Percentiles rank a stretch among this genome's conserved stretches.
These are phyloP conservation scores for Pachymerium ferrugineum DNA, from an alignment of 2,888 invertebrate species.

Conservation along the genomic window DNA sequence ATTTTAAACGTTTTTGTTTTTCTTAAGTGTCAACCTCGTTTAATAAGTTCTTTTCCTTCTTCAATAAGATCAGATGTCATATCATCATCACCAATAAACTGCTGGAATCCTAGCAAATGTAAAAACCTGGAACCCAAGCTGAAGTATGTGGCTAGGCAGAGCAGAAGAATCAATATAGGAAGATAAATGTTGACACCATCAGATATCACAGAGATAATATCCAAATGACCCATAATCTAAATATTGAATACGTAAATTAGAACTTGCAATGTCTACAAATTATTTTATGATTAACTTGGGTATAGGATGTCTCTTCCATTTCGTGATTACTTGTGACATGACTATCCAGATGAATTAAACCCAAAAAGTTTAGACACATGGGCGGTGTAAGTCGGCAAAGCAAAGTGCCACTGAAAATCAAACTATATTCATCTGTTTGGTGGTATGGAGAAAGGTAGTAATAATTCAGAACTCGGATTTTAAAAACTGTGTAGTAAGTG, in stretches of 20 bases:
- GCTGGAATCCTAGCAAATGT: conserved; percentile 89
- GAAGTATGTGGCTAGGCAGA: conserved; percentile 90
- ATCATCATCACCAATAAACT: conserved; percentile 91
- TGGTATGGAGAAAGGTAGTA: conserved; percentile 97
- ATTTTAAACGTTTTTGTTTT: neutral
- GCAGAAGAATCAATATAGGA: conserved; percentile 89
- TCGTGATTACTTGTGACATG: conserved; percentile 71
- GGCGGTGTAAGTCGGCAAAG: conserved; percentile 95
- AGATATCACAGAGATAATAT: conserved; percentile 91
- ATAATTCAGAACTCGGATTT: conserved; percentile 89
- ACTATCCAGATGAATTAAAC: conserved; percentile 96
- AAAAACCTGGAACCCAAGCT: conserved; percentile 85
- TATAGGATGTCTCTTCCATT: conserved; percentile 84
- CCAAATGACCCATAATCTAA: conserved; percentile 98
- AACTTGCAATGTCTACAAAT: neutral
- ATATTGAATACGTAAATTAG: neutral
- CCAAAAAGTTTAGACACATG: conserved; percentile 95
- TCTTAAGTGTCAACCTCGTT: conserved; percentile 60
- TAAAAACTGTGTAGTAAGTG: conserved; percentile 95
- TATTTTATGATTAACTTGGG: conserved; percentile 54
- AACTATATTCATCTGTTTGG: conserved; percentile 96
- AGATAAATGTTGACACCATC: conserved; percentile 99
- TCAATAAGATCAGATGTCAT: conserved; percentile 89
- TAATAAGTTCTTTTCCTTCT: conserved; percentile 86
- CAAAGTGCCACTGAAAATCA: conserved; percentile 98